phyloP scores from a whole-genome alignment of 1,140 invertebrate genomes.

The Triops cancriformis region DNA sequence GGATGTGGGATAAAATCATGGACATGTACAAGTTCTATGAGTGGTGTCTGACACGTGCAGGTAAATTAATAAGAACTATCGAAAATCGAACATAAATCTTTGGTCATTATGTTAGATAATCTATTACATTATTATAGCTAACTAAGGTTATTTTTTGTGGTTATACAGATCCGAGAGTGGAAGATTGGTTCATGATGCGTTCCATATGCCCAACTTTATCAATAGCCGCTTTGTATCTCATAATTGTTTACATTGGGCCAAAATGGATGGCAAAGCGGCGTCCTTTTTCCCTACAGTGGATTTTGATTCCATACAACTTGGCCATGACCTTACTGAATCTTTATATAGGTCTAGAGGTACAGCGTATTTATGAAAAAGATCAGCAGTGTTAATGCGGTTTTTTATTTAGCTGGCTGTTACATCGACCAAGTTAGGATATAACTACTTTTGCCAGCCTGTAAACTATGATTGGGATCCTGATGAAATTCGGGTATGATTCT shows the following conservation, averaged over 20 bases:
- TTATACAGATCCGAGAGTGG: slow-evolving; percentile 61
- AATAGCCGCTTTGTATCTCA: slow-evolving; percentile 65
- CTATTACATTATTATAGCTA: neutral
- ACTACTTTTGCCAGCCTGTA: slow-evolving; percentile 82
- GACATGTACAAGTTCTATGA: neutral
- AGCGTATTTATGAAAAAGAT: neutral
- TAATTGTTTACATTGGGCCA: slow-evolving; percentile 66
- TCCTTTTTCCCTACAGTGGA: slow-evolving; percentile 65
- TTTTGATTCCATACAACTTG: slow-evolving; percentile 78
- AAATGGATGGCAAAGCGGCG: slow-evolving; percentile 71
- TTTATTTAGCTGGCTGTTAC: slow-evolving; percentile 23
- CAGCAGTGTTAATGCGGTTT: slow-evolving; percentile 2
- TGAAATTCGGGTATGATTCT: slow-evolving; percentile 63
- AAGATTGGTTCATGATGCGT: slow-evolving; percentile 77
- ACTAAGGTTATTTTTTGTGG: neutral
- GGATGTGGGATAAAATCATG: neutral
- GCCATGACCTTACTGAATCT: slow-evolving; percentile 72
- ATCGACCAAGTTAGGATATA: slow-evolving; percentile 48
- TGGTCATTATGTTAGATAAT: no score
- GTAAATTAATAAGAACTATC: neutral
- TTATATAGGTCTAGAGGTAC: slow-evolving; percentile 70
- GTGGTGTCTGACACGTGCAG: slow-evolving; percentile 21
- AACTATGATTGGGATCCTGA: slow-evolving; percentile 66
- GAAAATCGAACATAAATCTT: slow-evolving; percentile 18
- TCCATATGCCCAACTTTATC: slow-evolving; percentile 67